phyloP scores from a whole-genome alignment of 2,113 vertebrate genomes.

The Syngnathoides biaculeatus region DNA sequence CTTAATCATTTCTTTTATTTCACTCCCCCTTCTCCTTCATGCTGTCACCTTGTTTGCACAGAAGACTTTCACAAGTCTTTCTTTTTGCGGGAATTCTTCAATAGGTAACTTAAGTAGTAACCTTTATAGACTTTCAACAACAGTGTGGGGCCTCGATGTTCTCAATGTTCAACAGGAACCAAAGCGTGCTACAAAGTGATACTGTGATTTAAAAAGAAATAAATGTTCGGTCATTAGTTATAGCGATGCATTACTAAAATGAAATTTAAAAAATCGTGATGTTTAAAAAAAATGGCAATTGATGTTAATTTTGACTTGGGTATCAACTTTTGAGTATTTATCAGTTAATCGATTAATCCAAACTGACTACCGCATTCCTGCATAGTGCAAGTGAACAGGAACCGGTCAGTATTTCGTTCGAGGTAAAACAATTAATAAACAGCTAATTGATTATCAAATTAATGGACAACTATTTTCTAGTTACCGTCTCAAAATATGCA shows the following conservation, averaged over 20 bases:
- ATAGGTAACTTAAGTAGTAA: neutral
- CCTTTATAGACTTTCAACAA: neutral
- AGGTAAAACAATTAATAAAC: no score
- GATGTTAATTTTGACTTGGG: neutral
- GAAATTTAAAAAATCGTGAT: neutral
- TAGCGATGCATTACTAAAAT: no score
- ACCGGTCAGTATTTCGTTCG: no score
- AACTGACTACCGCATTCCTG: no score
- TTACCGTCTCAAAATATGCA: no score
- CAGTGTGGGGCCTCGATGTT: neutral
- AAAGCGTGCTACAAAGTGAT: neutral
- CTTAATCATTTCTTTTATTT: constrained; percentile 34
- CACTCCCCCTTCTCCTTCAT: neutral
- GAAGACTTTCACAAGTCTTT: neutral
- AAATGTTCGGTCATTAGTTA: neutral
- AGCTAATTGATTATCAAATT: no score
- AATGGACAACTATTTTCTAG: no score
- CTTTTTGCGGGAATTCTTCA: neutral
- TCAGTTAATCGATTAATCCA: no score
- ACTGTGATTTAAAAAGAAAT: neutral
- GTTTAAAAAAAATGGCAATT: neutral
- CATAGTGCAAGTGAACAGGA: no score
- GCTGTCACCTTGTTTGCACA: neutral
- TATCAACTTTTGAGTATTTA: neutral
- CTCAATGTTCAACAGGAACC: neutral